Evolutionary conservation across 1,140 invertebrate species (phyloP).

Genomic region (Vanessa atalanta): DNA sequence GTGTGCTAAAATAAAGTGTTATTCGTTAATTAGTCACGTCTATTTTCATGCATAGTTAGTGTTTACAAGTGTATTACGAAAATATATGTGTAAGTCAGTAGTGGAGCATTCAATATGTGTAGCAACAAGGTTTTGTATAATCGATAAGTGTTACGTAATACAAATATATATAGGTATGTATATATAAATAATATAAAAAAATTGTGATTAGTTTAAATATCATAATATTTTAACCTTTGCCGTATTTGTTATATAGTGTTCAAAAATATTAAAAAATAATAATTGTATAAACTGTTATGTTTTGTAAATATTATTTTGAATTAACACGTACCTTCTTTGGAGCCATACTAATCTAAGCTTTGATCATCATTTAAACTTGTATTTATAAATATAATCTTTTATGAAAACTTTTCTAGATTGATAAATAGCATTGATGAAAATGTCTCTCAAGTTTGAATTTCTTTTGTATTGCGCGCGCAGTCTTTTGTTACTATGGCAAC

Average conservation of each 20-base stretch:
- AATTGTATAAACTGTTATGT: conserved; percentile 19
- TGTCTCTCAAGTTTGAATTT: conserved; percentile 33
- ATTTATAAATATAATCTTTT: conserved; percentile 15
- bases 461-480: conserved; percentile 67
- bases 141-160: conserved; percentile 33
- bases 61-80: background rate
- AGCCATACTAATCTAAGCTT: conserved; percentile 53
- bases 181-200: conserved; percentile 12
- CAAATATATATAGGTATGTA: conserved; percentile 9
- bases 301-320: background rate
- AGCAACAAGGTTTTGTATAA: conserved; percentile 35
- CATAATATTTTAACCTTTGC: background rate
- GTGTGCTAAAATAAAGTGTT: conserved; percentile 3
- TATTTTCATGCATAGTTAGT: conserved; percentile 10
- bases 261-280: conserved; percentile 4
- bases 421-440: conserved; percentile 63
- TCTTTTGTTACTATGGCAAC: conserved; percentile 58
- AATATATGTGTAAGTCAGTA: conserved; percentile 15
- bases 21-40: background rate
- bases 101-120: conserved; percentile 20
- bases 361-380: conserved; percentile 31
- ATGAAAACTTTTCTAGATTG: conserved; percentile 32
- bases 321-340: conserved; percentile 68
- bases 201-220: conserved; percentile 2
- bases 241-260: conserved; percentile 12